phyloP scores from a whole-genome alignment of 2,113 vertebrate genomes.

The Pontoporia blainvillei region DNA sequence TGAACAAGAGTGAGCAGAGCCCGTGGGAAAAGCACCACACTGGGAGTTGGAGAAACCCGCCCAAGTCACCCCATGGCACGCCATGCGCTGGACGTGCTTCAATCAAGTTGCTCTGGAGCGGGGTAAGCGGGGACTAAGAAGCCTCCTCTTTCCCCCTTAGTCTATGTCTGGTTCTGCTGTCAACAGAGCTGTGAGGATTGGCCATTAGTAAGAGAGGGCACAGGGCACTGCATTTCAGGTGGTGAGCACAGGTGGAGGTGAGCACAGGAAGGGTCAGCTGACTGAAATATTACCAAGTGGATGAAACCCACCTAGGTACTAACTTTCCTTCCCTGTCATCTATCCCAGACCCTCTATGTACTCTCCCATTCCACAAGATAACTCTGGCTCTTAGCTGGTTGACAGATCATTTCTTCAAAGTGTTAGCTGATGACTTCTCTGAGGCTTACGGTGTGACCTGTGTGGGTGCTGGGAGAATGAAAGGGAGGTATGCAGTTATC shows the following conservation, averaged over 20 bases:
- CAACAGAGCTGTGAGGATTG: not conserved
- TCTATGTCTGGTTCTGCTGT: not conserved
- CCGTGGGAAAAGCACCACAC: not conserved
- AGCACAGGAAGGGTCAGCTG: not conserved
- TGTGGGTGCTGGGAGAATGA: not conserved
- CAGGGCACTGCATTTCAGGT: not conserved
- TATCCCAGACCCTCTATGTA: accelerated
- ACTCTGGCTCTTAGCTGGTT: not conserved
- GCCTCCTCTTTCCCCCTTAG: not conserved
- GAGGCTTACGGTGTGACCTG: not conserved
- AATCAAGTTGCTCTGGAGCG: not conserved
- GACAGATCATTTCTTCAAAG: not conserved
- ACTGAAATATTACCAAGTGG: not conserved
- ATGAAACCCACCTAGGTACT: not conserved
- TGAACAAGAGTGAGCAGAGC: not conserved
- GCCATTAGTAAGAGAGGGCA: not conserved
- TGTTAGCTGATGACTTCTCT: not conserved
- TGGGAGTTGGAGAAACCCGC: not conserved
- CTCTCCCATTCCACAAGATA: not conserved
- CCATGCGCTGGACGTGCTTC: not conserved
- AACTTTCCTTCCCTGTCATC: not conserved
- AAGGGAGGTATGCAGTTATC: not conserved
- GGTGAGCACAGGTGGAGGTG: not conserved
- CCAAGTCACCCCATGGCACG: not conserved
- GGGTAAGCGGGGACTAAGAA: not conserved